phyloP scores from a whole-genome alignment of 2,888 invertebrate genomes.

The Paralinhomoeus sp. region DNA sequence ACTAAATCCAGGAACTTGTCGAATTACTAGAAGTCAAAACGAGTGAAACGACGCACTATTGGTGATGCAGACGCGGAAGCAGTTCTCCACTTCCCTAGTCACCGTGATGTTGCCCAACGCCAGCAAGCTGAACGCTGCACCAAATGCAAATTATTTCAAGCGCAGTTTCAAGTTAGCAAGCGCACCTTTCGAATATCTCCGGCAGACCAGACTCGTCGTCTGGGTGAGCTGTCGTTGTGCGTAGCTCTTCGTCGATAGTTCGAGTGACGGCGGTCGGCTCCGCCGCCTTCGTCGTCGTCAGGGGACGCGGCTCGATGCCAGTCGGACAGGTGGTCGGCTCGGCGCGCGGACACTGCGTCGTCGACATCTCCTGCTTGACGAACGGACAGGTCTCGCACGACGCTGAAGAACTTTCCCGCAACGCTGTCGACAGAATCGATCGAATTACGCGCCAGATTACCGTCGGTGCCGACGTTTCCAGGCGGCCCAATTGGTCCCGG shows the following conservation, averaged over 20 bases:
- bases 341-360: slow-evolving; percentile 10
- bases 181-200: too few species aligned
- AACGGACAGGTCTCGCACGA: slow-evolving; percentile 17
- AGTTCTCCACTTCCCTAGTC: slow-evolving; percentile 11
- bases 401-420: slow-evolving; percentile 5
- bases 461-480: slow-evolving; percentile 11
- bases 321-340: slow-evolving; percentile 7
- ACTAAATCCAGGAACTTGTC: background rate
- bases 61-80: slow-evolving; percentile 17
- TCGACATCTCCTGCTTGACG: slow-evolving; percentile 10
- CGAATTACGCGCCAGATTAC: background rate
- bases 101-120: slow-evolving; percentile 1
- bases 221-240: too few species aligned
- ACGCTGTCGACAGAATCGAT: too few species aligned
- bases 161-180: too few species aligned
- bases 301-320: too few species aligned
- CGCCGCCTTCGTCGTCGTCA: background rate
- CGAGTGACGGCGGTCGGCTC: too few species aligned
- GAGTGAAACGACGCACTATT: slow-evolving; percentile 8
- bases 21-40: background rate
- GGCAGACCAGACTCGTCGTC: too few species aligned
- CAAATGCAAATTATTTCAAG: too few species aligned
- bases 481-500: slow-evolving; percentile 15
- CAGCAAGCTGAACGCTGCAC: background rate
- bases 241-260: too few species aligned